A percentile compares a stretch with the other conserved stretches of the same genome.
Evolutionary conservation across 2,888 invertebrate species (phyloP).

Genomic region (Tetragnatha montana): DNA sequence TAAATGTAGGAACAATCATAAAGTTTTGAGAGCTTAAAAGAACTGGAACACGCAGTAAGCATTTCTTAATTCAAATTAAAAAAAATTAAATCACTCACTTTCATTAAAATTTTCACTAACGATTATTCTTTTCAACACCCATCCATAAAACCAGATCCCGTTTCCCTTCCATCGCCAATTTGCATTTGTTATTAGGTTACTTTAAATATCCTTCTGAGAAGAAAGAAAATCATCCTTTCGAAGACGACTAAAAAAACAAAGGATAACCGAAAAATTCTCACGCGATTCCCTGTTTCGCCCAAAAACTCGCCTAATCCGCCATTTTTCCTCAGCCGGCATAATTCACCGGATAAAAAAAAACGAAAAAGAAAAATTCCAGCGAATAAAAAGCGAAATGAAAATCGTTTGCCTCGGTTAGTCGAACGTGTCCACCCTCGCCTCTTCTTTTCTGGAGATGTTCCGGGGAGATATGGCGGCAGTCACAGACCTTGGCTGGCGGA

Average conservation of each 20-base stretch:
- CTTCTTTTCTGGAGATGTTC: slow-evolving; percentile 42
- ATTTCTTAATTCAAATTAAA: too few species aligned
- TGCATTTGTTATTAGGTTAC: too few species aligned
- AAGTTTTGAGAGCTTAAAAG: too few species aligned
- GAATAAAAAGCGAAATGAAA: slow-evolving; percentile 10
- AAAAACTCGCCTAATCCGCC: neutral
- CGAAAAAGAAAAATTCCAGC: neutral
- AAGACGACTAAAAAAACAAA: neutral
- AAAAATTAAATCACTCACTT: too few species aligned
- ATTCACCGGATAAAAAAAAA: slow-evolving; percentile 1
- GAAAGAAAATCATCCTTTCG: too few species aligned
- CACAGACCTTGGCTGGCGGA: slow-evolving; percentile 55
- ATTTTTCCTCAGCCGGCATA: neutral
- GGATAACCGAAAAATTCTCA: neutral
- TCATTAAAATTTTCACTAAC: too few species aligned
- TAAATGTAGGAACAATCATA: too few species aligned
- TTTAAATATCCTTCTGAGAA: too few species aligned
- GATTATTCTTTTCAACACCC: too few species aligned
- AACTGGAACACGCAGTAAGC: too few species aligned
- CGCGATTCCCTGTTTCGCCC: neutral
- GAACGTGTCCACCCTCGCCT: slow-evolving; percentile 17
- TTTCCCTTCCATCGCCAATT: too few species aligned
- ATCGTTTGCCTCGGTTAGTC: slow-evolving; percentile 27
- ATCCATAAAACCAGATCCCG: too few species aligned
- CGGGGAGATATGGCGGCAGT: slow-evolving; percentile 53